Evolutionary conservation across 2,113 vertebrate species (phyloP), one percentile per base, ranked within the genome.

Genomic region (Myiagra hebetior): DNA sequence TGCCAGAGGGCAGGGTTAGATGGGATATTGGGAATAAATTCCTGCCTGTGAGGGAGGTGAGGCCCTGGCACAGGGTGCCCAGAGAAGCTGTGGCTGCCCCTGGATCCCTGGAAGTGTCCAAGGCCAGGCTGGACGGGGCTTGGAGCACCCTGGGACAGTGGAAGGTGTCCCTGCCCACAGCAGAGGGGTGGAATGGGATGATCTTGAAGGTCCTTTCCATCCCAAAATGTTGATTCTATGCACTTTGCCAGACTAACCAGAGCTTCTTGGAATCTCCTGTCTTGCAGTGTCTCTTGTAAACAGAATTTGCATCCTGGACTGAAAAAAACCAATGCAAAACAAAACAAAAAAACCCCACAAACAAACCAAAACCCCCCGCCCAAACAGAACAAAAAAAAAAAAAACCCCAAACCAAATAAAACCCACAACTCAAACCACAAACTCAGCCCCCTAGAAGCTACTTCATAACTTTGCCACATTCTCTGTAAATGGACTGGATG

Each of bases 81-180:
- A 80, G 75, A 56, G 20, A 0, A 42, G 59, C 86, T 88, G 75
- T 21, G 75, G 35, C 50, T 72, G 50, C 21, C 50, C 35, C 76
- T 53, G 47, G 64, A 73, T 80, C 86, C 59, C 68, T 81, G 77
- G 44, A 0, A 74, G 6, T 74, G 68, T 2, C 44, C 52, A 33
- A 52, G 23, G 44, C 15, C 68, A 52, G 52, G 18, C 0, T 65
- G 57, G 74, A 63, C 0, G 0, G 10, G 21, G 30, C 5, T 79
- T 56, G 76, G 60, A 67, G 8, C 60, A 0, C 0, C 11, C 52
- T 75, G 87, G 69, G 44, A 0, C 0, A 0, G n/a, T 18, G 46
- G 53, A 0, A 82, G 6, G 3, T n/a, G 60, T 68, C 60, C 69
- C 60, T 82, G 39, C 53, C 31, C 6, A 7, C 6, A 11, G 37